phyloP scores from a whole-genome alignment of 2,113 vertebrate genomes.

The Triplophysa rosa region DNA sequence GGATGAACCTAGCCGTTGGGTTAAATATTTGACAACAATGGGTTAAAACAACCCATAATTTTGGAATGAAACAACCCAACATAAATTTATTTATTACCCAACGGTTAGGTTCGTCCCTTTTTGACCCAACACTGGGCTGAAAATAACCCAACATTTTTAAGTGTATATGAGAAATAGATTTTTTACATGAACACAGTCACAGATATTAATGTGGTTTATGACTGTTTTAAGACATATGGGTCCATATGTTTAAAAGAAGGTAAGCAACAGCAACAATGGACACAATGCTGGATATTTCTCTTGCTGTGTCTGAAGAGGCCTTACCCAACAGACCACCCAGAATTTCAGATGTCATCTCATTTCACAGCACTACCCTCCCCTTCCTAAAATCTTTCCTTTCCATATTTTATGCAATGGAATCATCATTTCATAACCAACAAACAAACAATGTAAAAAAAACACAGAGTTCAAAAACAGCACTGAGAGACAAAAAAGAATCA shows the following conservation, averaged over 20 bases:
- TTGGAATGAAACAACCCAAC: too few relatives aligned
- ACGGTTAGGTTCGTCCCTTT: too few relatives aligned
- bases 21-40: too few relatives aligned
- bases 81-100: too few relatives aligned
- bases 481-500: background rate
- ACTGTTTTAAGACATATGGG: background rate
- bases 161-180: too few relatives aligned
- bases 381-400: background rate
- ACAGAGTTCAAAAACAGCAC: background rate
- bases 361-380: slow-evolving; percentile 24
- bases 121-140: too few relatives aligned
- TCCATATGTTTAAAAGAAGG: background rate
- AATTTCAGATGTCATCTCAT: slow-evolving; percentile 37
- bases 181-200: background rate
- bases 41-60: too few relatives aligned
- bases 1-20: too few relatives aligned
- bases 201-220: background rate
- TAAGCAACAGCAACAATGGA: background rate
- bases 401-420: background rate
- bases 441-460: background rate
- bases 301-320: background rate
- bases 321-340: slow-evolving; percentile 46
- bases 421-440: background rate
- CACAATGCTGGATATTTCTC: background rate
- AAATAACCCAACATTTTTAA: background rate